A percentile compares a stretch with the other conserved stretches of the same genome.
phyloP scores from a whole-genome alignment of 2,797 vertebrate genomes.

The Ambastaia sidthimunki region DNA sequence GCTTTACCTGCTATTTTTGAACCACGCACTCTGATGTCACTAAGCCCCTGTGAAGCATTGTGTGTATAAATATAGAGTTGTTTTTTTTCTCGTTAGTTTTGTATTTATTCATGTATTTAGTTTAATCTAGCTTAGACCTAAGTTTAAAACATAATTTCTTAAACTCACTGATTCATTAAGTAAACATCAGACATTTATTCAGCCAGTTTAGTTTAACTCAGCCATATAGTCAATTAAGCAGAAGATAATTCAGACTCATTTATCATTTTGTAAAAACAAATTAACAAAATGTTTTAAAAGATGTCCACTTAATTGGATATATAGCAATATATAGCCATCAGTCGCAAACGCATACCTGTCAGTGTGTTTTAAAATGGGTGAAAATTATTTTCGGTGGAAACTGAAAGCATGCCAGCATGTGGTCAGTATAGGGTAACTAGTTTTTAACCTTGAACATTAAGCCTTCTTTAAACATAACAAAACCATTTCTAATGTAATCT shows the following conservation, averaged over 20 bases:
- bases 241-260: too few relatives aligned
- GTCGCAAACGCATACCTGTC: neutral
- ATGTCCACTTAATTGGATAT: neutral
- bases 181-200: too few relatives aligned
- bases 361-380: neutral
- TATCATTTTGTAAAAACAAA: too few relatives aligned
- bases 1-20: slow-evolving; percentile 39
- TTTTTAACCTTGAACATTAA: neutral
- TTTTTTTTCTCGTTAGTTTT: neutral
- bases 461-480: neutral
- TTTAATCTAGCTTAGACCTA: too few relatives aligned
- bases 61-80: neutral
- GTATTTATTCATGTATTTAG: too few relatives aligned
- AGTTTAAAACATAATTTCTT: too few relatives aligned
- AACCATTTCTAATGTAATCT: neutral
- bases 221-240: too few relatives aligned
- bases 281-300: neutral
- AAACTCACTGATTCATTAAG: too few relatives aligned
- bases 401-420: neutral
- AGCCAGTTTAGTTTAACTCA: too few relatives aligned
- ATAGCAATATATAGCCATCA: neutral
- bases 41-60: slow-evolving; percentile 1
- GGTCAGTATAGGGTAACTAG: neutral
- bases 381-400: neutral
- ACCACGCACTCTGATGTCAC: neutral